Evolutionary conservation across 2,888 invertebrate genomes (phyloP).

Genomic region (Heliconius erato): DNA sequence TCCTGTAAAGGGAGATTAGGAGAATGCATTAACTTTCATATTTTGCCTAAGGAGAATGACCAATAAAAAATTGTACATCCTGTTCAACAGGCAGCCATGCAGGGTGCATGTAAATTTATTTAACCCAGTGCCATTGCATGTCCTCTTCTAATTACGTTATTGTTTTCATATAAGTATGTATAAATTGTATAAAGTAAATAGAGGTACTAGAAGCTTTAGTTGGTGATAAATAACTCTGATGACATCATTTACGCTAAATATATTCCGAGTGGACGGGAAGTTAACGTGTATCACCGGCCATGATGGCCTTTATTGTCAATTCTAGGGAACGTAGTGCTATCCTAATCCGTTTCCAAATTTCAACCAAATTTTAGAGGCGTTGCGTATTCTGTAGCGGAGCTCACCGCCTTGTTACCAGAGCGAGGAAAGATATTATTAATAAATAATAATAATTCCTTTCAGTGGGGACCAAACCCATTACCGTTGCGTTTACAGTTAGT

Average conservation of each 20-base stretch:
- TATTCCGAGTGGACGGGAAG: conserved; percentile 61
- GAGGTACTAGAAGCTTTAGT: not conserved
- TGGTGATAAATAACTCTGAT: conserved; percentile 47
- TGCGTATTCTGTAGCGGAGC: not conserved
- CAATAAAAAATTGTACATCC: not conserved
- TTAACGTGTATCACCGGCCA: conserved; percentile 41
- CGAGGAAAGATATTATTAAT: not conserved
- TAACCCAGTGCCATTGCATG: not conserved
- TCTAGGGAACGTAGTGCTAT: not conserved
- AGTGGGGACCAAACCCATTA: no score
- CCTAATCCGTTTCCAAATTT: not conserved
- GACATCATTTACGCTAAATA: conserved; percentile 62
- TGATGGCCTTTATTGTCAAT: conserved; percentile 4
- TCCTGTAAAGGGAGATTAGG: not conserved
- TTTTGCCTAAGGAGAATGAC: not conserved
- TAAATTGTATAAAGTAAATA: not conserved
- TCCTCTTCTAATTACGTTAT: not conserved
- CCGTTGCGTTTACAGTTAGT: not conserved
- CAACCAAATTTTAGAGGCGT: not conserved
- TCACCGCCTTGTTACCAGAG: not conserved
- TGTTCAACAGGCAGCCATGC: no score
- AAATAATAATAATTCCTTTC: no score
- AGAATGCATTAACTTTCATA: not conserved
- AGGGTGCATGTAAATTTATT: no score
- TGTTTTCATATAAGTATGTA: not conserved